Conservation (phyloP, 2,797 vertebrate genomes). For the Pseudomugil tenellus region DNA sequence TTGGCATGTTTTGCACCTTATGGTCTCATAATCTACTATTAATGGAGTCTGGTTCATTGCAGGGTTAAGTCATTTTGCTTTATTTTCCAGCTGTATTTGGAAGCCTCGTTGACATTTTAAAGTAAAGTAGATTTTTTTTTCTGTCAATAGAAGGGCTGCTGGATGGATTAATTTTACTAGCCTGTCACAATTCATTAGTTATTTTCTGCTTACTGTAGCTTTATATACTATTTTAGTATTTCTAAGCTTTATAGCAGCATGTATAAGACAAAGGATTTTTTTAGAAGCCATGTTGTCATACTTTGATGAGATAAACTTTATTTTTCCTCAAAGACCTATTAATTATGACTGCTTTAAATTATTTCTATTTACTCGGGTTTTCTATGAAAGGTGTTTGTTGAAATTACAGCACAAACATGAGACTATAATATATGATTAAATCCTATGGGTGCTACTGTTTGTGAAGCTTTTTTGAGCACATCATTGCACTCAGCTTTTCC, state of each 20-base stretch:
- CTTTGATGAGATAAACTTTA: background rate
- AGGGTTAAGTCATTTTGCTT: constrained; percentile 38
- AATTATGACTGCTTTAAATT: background rate
- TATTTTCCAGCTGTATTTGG: constrained; percentile 66
- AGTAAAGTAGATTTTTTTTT: constrained; percentile 65
- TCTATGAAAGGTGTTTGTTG: background rate
- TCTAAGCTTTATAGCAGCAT: constrained; percentile 10
- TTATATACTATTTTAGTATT: constrained; percentile 11
- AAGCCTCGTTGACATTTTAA: constrained; percentile 60
- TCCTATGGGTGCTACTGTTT: background rate
- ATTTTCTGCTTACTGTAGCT: constrained; percentile 33
- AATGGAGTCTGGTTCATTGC: constrained; percentile 42
- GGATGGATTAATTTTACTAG: constrained; percentile 75
- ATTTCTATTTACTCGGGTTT: background rate
- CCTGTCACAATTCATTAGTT: constrained; percentile 72
- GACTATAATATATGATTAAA: background rate
- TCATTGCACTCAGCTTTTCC: background rate
- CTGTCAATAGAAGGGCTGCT: constrained; percentile 65
- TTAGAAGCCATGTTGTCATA: background rate
- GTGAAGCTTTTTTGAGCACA: background rate
- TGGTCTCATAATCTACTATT: constrained; percentile 47
- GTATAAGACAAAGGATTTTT: background rate
- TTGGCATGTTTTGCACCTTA: constrained; percentile 21
- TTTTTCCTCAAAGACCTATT: background rate
- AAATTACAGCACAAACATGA: background rate